Base-by-base conservation (phyloP, 2,888 invertebrate genomes). In the Ganaspis brasiliensis region DNA sequence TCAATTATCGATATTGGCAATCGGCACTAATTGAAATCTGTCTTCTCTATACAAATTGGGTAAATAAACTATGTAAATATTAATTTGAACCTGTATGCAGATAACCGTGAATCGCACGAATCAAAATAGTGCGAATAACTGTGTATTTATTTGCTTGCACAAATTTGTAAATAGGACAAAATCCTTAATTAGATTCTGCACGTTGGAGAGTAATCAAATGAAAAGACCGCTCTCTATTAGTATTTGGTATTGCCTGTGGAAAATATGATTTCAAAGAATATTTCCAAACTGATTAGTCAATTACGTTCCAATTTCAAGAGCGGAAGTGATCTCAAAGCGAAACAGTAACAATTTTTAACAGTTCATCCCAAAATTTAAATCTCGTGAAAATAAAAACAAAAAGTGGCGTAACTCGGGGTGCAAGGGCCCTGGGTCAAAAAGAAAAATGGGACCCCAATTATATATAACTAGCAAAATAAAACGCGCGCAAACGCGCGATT, bases 141-240 rank as follows among this genome's bases (percentile, higher is more conserved):
- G n/a, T 67, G 14, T n/a, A 67, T 67, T 67, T 63, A 63, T 63
- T 67, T 67, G 40, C 40, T 12, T 40, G 63, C 2, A 24, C 5
- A n/a, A 14, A 67, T 67, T 8, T 5, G 12, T 63, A 40, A 40
- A 63, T 40, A 37, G 63, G 21, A 63, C 19, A 35, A 21, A 67
- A 67, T 67, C 24, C 40, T 45, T 67, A 67, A 67, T 67, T 67
- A 67, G 40, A 45, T 14, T 21, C 14, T n/a, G 49, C 6, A 14
- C 6, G 35, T 8, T 0, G 10, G 19, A 12, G n/a, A n/a, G n/a
- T n/a, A n/a, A n/a, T n/a, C n/a, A n/a, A n/a, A n/a, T n/a, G n/a
- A n/a, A n/a, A n/a, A n/a, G n/a, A n/a, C n/a, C n/a, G n/a, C n/a
- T n/a, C n/a, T n/a, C n/a, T n/a, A n/a, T n/a, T n/a, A n/a, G n/a